Evolutionary conservation across 2,113 vertebrate species (phyloP).

Genomic region (Channa argus): DNA sequence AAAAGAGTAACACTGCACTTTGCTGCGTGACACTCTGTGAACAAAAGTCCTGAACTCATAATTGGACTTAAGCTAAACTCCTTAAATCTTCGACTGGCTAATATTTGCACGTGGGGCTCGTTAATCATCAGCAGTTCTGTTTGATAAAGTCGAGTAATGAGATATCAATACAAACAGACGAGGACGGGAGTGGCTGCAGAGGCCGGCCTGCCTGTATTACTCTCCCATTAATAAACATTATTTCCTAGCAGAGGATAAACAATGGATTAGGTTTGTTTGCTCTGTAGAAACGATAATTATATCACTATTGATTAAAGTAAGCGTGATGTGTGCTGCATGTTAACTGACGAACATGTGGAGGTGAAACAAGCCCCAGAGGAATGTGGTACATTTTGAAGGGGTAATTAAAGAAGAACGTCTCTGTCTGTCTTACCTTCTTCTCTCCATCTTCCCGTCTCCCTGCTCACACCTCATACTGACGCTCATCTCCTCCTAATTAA

Average conservation of each 20-base stretch:
- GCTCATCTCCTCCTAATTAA: neutral
- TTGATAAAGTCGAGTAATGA: constrained; percentile 43
- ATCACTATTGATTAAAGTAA: constrained; percentile 27
- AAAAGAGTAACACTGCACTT: neutral
- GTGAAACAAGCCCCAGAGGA: constrained; percentile 19
- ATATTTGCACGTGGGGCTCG: neutral
- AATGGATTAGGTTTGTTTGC: constrained; percentile 55
- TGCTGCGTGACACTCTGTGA: neutral
- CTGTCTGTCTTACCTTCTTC: neutral
- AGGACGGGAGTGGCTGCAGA: neutral
- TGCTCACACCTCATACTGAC: no score
- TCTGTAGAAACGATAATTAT: constrained; percentile 33
- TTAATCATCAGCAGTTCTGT: constrained; percentile 16
- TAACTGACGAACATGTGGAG: neutral
- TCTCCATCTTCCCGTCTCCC: no score
- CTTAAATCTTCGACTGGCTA: neutral
- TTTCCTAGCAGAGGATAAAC: constrained; percentile 38
- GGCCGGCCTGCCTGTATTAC: neutral
- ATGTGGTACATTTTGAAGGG: neutral
- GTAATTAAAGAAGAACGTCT: constrained; percentile 7
- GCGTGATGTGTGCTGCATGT: neutral
- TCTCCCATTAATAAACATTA: constrained; percentile 34
- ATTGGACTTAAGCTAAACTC: constrained; percentile 12
- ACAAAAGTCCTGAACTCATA: neutral
- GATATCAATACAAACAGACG: constrained; percentile 21